These are phyloP conservation scores for Heliconius cydno DNA, from an alignment of 2,888 invertebrate species.

Conservation along the genomic window DNA sequence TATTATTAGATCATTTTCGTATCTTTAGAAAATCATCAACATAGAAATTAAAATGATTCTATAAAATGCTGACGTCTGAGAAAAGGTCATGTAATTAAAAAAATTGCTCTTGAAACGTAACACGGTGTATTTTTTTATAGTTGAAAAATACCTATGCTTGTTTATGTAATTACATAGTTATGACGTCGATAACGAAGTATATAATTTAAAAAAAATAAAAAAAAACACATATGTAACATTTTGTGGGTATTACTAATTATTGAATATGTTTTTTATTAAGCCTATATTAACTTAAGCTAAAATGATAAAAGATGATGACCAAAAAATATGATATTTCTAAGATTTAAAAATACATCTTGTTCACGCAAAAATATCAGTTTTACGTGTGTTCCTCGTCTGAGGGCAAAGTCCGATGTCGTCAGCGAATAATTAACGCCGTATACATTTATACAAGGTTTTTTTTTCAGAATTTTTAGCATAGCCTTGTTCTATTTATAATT, in stretches of 20 bases:
- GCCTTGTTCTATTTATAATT: constrained; percentile 12
- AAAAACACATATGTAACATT: neutral
- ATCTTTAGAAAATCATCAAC: neutral
- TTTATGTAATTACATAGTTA: neutral
- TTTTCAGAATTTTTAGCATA: constrained; percentile 15
- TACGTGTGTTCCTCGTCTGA: constrained; percentile 17
- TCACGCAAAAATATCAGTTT: constrained; percentile 5
- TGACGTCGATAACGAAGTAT: neutral
- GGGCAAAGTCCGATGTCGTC: constrained; percentile 32
- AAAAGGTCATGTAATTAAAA: neutral
- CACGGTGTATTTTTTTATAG: neutral
- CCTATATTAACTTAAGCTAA: no score
- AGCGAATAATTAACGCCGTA: constrained; percentile 16
- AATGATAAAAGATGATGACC: neutral
- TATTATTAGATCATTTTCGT: neutral
- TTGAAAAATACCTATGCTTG: neutral
- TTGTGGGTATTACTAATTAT: no score
- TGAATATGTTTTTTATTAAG: no score
- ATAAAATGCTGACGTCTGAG: neutral
- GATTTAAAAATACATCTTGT: neutral
- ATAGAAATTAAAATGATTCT: neutral
- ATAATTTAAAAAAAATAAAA: no score
- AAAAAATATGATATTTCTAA: neutral
- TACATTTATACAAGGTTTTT: constrained; percentile 18
- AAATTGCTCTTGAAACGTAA: neutral